Conservation (phyloP, 1,140 invertebrate genomes). For the Bacillus rossius region DNA sequence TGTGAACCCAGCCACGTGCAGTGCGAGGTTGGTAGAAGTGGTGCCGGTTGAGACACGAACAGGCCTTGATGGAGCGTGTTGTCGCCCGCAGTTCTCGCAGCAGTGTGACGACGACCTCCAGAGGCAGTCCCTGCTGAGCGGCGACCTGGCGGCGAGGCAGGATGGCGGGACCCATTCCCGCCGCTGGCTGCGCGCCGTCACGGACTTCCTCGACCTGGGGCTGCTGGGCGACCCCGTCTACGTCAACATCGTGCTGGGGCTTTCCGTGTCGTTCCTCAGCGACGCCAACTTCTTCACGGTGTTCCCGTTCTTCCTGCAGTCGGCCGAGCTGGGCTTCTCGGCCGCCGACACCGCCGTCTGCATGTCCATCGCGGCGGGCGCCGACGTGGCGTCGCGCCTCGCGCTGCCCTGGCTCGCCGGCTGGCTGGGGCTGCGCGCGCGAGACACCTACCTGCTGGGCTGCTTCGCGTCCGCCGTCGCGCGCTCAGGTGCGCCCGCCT, state of each 20-base stretch:
- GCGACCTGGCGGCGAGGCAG: background rate
- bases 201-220: conserved; percentile 9
- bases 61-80: too few relatives aligned
- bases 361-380: conserved; percentile 13
- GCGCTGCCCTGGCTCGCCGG: conserved; percentile 6
- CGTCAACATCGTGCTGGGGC: conserved; percentile 13
- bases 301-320: conserved; percentile 6
- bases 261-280: conserved; percentile 10
- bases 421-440: background rate
- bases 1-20: too few relatives aligned
- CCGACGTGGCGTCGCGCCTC: conserved; percentile 9
- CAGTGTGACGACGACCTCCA: background rate
- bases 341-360: conserved; percentile 9
- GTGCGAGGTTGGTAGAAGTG: too few relatives aligned
- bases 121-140: background rate
- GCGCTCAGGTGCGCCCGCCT: conserved; percentile 15
- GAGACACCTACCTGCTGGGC: conserved; percentile 10
- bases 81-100: background rate
- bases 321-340: background rate
- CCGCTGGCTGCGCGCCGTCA: background rate
- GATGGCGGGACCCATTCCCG: too few relatives aligned
- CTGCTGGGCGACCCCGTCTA: conserved; percentile 11
- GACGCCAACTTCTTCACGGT: conserved; percentile 17
- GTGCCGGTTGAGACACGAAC: too few relatives aligned
- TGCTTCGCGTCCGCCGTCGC: conserved; percentile 12